Evolutionary conservation across 2,113 vertebrate genomes (phyloP).

Genomic region (Platichthys flesus): DNA sequence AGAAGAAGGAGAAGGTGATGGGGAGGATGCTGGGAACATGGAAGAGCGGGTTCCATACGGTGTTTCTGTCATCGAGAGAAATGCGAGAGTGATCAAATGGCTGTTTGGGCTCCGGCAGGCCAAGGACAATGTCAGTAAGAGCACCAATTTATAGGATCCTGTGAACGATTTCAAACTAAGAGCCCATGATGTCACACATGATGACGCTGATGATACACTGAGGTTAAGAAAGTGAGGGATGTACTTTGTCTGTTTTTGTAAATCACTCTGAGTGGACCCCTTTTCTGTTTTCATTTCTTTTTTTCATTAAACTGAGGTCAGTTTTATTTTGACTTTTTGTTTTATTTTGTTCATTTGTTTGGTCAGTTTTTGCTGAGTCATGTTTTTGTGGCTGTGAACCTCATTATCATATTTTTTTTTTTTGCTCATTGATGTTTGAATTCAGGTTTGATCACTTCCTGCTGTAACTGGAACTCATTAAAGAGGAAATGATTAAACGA

Average conservation of each 20-base stretch:
- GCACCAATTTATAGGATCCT: conserved; percentile 61
- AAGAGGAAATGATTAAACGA: conserved; percentile 23
- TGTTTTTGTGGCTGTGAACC: neutral
- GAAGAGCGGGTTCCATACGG: conserved; percentile 84
- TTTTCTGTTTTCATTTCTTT: neutral
- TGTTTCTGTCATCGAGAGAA: conserved; percentile 92
- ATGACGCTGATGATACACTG: neutral
- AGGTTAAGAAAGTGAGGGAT: neutral
- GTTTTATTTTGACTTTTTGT: neutral
- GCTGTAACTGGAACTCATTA: conserved; percentile 41
- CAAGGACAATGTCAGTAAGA: conserved; percentile 75
- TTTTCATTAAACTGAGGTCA: neutral
- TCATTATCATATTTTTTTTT: neutral
- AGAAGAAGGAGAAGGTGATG: conserved; percentile 72
- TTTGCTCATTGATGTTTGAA: neutral
- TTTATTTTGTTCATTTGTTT: neutral
- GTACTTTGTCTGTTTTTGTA: neutral
- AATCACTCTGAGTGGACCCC: neutral
- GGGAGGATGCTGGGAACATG: conserved; percentile 43
- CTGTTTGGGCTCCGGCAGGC: conserved; percentile 89
- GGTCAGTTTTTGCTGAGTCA: neutral
- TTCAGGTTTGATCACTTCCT: neutral
- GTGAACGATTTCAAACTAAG: neutral
- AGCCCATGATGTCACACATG: neutral
- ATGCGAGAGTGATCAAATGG: conserved; percentile 97